Percentiles rank a stretch among this genome's conserved stretches.
These are phyloP conservation scores for Diglossa brunneiventris DNA, from an alignment of 2,113 vertebrate genomes.

Conservation along the genomic window DNA sequence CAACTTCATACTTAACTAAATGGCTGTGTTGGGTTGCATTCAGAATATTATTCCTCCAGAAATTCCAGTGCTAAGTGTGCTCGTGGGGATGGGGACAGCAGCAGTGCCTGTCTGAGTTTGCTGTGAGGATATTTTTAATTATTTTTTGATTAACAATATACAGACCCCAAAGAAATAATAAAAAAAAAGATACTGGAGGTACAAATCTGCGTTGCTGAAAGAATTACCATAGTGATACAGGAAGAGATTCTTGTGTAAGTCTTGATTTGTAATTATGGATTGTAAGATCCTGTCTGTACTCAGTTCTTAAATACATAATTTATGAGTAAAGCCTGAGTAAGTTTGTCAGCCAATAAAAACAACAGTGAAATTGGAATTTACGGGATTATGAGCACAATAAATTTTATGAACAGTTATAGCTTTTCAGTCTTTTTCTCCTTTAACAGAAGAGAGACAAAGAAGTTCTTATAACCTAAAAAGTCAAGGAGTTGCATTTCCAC, in stretches of 20 bases:
- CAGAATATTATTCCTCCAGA: not conserved
- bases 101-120: not conserved
- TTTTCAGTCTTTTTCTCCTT: not conserved
- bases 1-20: not conserved
- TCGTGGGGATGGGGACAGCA: not conserved
- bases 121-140: not conserved
- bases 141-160: not conserved
- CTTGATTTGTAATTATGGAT: conserved; percentile 50
- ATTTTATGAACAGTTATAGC: not conserved
- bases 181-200: not conserved
- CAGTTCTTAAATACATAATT: not conserved
- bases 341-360: conserved; percentile 24
- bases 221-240: not conserved
- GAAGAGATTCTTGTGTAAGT: conserved; percentile 27
- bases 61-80: not conserved
- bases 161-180: not conserved
- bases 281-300: not conserved
- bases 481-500: not conserved
- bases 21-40: not conserved
- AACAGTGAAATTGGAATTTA: not conserved
- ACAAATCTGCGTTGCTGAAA: not conserved
- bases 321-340: not conserved
- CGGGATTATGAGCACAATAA: not conserved
- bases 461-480: not conserved
- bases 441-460: not conserved